Base-by-base conservation (phyloP, 1,140 invertebrate genomes). In the Heterodera schachtii region DNA sequence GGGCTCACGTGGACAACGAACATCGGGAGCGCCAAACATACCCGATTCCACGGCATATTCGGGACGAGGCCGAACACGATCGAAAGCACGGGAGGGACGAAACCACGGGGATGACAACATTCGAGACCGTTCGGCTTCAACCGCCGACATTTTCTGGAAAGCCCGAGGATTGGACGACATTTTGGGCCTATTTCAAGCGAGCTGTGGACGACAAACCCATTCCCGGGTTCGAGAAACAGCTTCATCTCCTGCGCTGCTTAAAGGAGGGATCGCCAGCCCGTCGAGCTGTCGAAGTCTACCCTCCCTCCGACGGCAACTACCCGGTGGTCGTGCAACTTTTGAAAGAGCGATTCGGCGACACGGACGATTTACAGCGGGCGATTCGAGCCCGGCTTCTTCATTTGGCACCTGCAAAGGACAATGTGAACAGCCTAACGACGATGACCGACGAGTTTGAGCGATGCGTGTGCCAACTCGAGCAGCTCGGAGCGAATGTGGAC, bases 81-180 rank as follows among this genome's bases (percentile, higher is more conserved):
- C 57, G 57, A 1, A 60, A 60, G 13, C 11, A 19, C 16, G 13
- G 57, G 16, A 11, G 57, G 57, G 57, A 60, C 49, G 49, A 52
- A 11, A 52, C 0, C 49, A 11, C 49, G 2, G 16, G 8, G 16
- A 60, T 19, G 16, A 60, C 73, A 9, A 74, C 73, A 8, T 74
- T 74, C 6, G n/a, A 57, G 31, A 47, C 73, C 7, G 46, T 74
- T 6, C 73, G 73, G 1, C 21, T 74, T 0, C 46, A 74, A 9
- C 73, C 73, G 0, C 46, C 52, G 19, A 74, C 46, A 1, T 74
- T 74, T 1, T 7, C 73, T 7, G 73, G 73, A 2, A 57, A 74
- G 7, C 73, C 73, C 0, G 52, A 74, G n/a, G 73, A 74, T 6
- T 74, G 73, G 73, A 44, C 73, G n/a, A 57, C 73, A 2, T 74